Evolutionary conservation across 2,113 vertebrate species (phyloP), one percentile per base, ranked within the genome.

Genomic region (Brachypodius melanocephalos): DNA sequence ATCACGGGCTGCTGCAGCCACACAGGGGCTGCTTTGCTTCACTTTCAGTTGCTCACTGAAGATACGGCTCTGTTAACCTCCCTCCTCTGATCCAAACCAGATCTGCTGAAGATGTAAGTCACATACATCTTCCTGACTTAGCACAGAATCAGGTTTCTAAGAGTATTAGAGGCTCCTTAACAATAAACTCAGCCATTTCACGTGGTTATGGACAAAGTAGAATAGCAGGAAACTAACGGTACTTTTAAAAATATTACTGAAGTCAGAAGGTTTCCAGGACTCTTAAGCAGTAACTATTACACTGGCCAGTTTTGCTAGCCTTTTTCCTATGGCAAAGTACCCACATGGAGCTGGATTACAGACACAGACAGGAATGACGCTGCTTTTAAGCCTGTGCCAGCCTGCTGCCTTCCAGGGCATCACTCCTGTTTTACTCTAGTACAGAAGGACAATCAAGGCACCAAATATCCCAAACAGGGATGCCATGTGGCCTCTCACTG

Each of bases 31-130:
- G 98, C 59, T 94, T 97, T 93, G 38, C 97, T 95, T 96, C 92
- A 89, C 84, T 97, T 97, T 84, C 94, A 77, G 96, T 97, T 90
- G 98, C 95, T 83, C 88, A 8, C 77, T 38, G 97, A 96, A 98
- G 98, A 97, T 95, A 63, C 43, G 14, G 95, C 96, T 95, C 95
- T 89, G 89, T 77, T 96, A 93, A 90, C 85, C 79, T 92, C 89
- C 86, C 89, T 89, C 32, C 91, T 94, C 91, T 98, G 98, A 98
- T 97, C 96, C 97, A 97, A 96, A 95, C 92, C 97, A 98, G 98
- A 98, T 96, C 95, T 91, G 92, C 96, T 71, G 28, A 91, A 96
- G 97, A 97, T 97, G 96, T 97, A 88, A 96, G 97, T 95, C 94
- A 91, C 93, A 94, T 95, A 93, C 85, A 96, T 98, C 98, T 97